phyloP scores from a whole-genome alignment of 2,888 invertebrate species.

The Lycia hirtaria region DNA sequence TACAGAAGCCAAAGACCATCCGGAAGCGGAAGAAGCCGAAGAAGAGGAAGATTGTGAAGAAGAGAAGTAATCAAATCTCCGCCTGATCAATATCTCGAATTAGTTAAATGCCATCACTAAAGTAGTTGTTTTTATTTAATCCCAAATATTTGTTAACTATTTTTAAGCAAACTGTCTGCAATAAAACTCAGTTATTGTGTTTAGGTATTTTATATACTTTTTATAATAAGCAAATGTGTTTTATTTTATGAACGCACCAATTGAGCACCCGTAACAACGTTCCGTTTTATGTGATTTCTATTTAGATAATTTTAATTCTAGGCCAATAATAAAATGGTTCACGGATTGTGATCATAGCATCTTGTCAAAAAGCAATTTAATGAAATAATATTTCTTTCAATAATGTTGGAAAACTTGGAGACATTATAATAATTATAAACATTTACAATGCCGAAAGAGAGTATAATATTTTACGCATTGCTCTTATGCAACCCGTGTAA shows the following conservation, averaged over 20 bases:
- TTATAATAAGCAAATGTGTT: conserved; percentile 3
- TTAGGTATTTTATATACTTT: conserved; percentile 1
- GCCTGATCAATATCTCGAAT: conserved; percentile 16
- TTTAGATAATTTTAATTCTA: background rate
- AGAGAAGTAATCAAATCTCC: conserved; percentile 47
- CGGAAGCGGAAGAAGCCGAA: conserved; percentile 52
- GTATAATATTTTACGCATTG: background rate
- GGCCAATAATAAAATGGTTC: too few relatives aligned
- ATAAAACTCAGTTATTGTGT: background rate
- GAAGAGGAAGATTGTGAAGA: conserved; percentile 59
- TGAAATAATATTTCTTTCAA: too few relatives aligned
- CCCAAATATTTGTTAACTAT: conserved; percentile 25
- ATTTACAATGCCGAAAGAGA: too few relatives aligned
- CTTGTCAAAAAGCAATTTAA: too few relatives aligned
- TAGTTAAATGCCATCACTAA: conserved; percentile 47
- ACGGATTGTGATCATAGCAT: too few relatives aligned
- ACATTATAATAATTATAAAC: too few relatives aligned
- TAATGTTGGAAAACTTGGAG: too few relatives aligned
- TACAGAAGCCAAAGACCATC: conserved; percentile 60
- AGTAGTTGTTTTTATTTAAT: conserved; percentile 41
- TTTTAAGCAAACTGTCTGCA: conserved; percentile 20
- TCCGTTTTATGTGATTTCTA: background rate
- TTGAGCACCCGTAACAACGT: background rate
- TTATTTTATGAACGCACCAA: conserved; percentile 6
- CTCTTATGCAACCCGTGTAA: background rate